Evolutionary conservation across 2,888 invertebrate genomes (phyloP), one percentile per base, ranked within the genome.

Genomic region (Dicranocentrus wangi): DNA sequence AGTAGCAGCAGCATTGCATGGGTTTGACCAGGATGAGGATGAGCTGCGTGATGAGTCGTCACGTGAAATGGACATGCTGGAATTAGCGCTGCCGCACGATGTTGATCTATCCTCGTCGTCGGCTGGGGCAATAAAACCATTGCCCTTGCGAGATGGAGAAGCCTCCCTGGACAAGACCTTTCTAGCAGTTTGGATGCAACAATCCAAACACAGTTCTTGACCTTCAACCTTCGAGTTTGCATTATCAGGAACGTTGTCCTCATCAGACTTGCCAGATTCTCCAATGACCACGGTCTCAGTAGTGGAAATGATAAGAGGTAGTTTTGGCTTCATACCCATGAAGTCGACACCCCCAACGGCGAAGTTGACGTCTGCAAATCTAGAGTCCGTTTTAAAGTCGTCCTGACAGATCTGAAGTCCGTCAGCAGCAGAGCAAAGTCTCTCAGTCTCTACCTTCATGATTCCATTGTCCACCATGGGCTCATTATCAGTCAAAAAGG

Each of bases 231-330:
- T 13, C 13, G 8, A 7, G 13, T 39, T 39, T 7, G 39, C 39
- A 39, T 8, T 32, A 32, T 32, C 10, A 32, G 25, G 32, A 53
- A 42, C 51, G n/a, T 70, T 58, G 19, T 70, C 55, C 19, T 55
- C 58, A n/a, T 70, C 70, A 7, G 21, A 32, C n/a, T n/a, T n/a
- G n/a, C n/a, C n/a, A n/a, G n/a, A n/a, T n/a, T n/a, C n/a, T n/a
- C n/a, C n/a, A 17, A 47, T 15, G 5, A n/a, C 17, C 17, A 70
- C 63, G 2, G 70, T 77, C 39, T 77, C 77, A 0, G 69, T 61
- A 27, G 61, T 69, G 5, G 77, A 77, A 19, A 77, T 70, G 13
- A 77, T 69, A 23, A 70, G 13, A 0, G 77, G 77, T 13, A 77
- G 32, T 47, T 43, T 75, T 13, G 75, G 63, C 32, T 61, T 73